Conservation (phyloP, 2,888 invertebrate genomes). For the Girardia tigrina region DNA sequence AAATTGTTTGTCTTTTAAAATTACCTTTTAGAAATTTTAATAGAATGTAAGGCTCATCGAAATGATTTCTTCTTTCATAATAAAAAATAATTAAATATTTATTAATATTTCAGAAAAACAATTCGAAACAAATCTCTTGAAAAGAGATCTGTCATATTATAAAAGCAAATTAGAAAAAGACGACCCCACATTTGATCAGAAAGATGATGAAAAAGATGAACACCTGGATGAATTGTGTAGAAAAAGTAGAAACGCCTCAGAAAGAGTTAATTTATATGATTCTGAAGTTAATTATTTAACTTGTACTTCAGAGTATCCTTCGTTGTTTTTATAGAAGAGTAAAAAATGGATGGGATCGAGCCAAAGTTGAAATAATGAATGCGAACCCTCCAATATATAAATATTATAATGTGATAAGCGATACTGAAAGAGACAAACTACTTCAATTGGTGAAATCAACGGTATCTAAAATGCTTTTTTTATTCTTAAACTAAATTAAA, state of each 20-base stretch:
- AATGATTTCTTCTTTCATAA: too few relatives aligned
- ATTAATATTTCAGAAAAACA: neutral
- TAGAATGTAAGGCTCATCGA: too few relatives aligned
- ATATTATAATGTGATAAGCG: neutral
- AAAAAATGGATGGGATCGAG: neutral
- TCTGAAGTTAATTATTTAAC: neutral
- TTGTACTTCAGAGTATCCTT: neutral
- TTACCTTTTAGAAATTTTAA: too few relatives aligned
- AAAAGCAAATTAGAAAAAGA: neutral
- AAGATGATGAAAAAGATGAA: neutral
- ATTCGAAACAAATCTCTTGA: neutral
- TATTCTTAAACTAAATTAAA: too few relatives aligned
- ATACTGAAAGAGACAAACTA: neutral
- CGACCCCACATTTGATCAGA: neutral
- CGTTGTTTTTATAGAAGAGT: conserved; percentile 13
- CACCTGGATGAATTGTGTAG: neutral
- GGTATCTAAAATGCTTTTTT: too few relatives aligned
- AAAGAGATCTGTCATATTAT: neutral
- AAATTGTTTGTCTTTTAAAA: too few relatives aligned
- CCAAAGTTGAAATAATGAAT: neutral
- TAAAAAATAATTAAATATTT: too few relatives aligned
- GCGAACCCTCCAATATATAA: conserved; percentile 3
- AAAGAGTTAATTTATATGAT: neutral
- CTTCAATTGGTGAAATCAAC: neutral
- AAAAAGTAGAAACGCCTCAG: neutral